Percentiles rank a stretch among this genome's conserved stretches.
Evolutionary conservation across 2,797 vertebrate species (phyloP).

Genomic region (Anas flavirostris): DNA sequence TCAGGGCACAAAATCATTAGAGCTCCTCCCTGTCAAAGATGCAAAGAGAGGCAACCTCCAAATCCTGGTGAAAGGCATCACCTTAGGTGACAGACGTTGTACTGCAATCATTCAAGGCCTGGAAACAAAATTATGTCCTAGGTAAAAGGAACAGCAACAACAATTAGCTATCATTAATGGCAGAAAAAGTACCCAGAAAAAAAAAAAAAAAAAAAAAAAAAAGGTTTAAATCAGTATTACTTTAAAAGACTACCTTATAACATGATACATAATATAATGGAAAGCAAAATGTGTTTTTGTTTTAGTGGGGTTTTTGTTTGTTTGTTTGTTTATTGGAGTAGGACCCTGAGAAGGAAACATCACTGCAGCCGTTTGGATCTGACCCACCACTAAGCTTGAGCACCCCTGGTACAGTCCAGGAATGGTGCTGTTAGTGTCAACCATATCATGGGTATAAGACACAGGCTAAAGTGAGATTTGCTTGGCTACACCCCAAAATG

Average conservation of each 20-base stretch:
- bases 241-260: not conserved
- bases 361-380: not conserved
- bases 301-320: too few relatives aligned
- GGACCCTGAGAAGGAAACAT: not conserved
- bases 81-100: not conserved
- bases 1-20: not conserved
- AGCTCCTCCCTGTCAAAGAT: not conserved
- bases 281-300: not conserved
- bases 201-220: not conserved
- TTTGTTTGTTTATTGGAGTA: not conserved
- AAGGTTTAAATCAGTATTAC: not conserved
- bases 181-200: not conserved
- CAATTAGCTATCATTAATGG: not conserved
- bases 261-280: not conserved
- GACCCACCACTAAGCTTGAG: fast-evolving
- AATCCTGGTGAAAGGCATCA: not conserved
- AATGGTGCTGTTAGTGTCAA: not conserved
- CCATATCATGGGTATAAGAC: fast-evolving
- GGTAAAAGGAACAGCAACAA: not conserved
- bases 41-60: not conserved
- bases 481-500: not conserved
- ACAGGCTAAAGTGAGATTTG: not conserved
- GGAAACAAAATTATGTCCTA: not conserved
- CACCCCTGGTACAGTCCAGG: fast-evolving
- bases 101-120: not conserved